Base-by-base conservation (phyloP, 2,797 vertebrate species). In the Distichodus sexfasciatus region DNA sequence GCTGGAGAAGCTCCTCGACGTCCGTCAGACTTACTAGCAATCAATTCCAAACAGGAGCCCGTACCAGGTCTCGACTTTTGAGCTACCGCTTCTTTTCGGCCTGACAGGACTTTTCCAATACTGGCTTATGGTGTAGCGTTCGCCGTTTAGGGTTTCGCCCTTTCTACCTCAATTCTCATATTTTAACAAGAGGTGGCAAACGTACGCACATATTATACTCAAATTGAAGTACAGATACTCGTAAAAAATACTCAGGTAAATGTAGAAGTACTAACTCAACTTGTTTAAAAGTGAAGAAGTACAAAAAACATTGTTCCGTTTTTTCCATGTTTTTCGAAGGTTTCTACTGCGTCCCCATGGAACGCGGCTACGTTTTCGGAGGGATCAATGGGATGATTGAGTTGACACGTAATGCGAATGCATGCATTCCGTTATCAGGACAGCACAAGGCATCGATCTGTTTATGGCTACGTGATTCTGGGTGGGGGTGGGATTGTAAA, bases 341-440 rank as follows among this genome's bases (percentile, higher is more conserved):
- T 19, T 57, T 35, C 46, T 50, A 54, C 72, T 50, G 21, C 65
- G 58, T 69, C 66, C 58, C 46, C 64, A 29, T 1, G 14, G 46
- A 57, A 51, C 43, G 63, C 43, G 36, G 60, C 58, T 69, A 54
- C 57, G 40, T 73, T n/a, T n/a, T 73, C 58, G 17, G 60, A 54
- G 57, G 58, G 51, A 76, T 79, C 78, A 78, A 73, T 80, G 79
- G 53, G 35, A 72, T 76, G 78, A 79, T 72, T 70, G 77, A 79
- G 71, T 61, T 64, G 66, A 64, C 54, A 51, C 69, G 76, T 84
- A 82, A 85, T 76, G 70, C 75, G 81, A 78, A 86, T 84, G 84
- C 76, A 81, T 83, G 82, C 83, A 79, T 83, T 79, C 69, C 76
- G 77, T 85, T 79, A 85, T 85, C 72, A 85, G 79, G 80, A 66